Percentiles rank a stretch among this genome's conserved stretches.
These are phyloP conservation scores for Apodemus sylvaticus DNA, from an alignment of 2,113 vertebrate species.

Conservation along the genomic window DNA sequence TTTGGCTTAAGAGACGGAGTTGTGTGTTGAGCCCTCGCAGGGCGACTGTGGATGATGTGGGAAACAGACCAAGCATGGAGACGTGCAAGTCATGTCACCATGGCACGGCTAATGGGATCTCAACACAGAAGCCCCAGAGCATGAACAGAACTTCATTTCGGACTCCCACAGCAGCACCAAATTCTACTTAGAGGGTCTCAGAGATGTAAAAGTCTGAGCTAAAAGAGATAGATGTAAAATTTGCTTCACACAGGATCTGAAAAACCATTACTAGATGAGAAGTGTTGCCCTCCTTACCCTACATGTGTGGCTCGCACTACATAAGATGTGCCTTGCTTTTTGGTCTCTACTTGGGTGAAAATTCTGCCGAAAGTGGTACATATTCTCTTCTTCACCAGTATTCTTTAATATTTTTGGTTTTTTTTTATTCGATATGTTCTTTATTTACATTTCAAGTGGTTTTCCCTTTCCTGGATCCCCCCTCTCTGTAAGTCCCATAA, in stretches of 20 bases:
- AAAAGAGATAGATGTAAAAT: neutral
- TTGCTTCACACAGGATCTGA: neutral
- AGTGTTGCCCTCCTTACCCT: neutral
- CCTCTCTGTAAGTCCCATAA: too few species aligned
- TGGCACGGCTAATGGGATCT: neutral
- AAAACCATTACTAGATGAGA: neutral
- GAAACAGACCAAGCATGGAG: constrained; percentile 3
- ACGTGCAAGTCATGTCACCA: neutral
- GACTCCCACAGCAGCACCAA: neutral
- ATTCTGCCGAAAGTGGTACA: neutral
- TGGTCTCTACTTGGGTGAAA: neutral
- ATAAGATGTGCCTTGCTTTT: neutral
- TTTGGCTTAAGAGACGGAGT: neutral
- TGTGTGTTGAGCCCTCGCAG: neutral
- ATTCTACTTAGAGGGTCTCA: neutral
- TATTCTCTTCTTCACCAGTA: neutral
- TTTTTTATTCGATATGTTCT: too few species aligned
- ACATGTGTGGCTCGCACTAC: neutral
- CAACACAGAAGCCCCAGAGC: neutral
- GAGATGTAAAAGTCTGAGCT: neutral
- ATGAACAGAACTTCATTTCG: neutral
- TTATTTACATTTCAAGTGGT: too few species aligned
- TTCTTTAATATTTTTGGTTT: neutral
- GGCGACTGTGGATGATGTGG: neutral
- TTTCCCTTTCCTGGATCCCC: too few species aligned